Conservation (phyloP, 1,140 invertebrate genomes). For the Tetramorium alpestre region DNA sequence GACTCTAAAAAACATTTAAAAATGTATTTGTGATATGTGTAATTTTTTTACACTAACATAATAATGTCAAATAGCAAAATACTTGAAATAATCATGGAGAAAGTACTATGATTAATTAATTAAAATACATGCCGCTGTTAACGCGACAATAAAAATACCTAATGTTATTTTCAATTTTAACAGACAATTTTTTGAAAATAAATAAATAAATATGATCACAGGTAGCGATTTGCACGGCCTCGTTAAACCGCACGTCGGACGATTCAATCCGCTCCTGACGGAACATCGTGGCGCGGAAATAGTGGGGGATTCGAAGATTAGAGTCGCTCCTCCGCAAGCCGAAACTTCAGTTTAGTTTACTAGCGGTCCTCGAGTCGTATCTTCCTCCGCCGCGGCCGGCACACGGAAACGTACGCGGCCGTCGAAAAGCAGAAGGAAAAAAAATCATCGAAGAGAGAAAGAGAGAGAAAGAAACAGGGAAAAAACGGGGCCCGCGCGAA, state of each 20-base stretch:
- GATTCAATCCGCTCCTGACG: constrained; percentile 56
- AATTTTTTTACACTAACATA: background rate
- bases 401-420: background rate
- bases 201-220: background rate
- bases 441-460: background rate
- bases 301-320: constrained; percentile 81
- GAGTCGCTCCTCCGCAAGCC: constrained; percentile 73
- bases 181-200: background rate
- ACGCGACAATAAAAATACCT: background rate
- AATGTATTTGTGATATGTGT: background rate
- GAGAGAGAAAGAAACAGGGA: background rate
- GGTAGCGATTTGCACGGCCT: background rate
- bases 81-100: background rate
- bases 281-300: constrained; percentile 73
- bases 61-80: background rate
- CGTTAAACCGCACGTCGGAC: background rate
- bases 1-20: background rate
- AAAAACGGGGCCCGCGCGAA: background rate
- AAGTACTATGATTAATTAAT: background rate
- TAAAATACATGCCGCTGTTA: background rate
- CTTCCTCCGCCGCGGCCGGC: constrained; percentile 19
- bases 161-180: background rate
- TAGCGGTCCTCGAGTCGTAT: constrained; percentile 49
- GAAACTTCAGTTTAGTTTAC: constrained; percentile 71
- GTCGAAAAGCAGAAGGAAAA: background rate